These are phyloP conservation scores for Vollenhovia emeryi DNA, from an alignment of 1,140 invertebrate genomes.

Conservation along the genomic window DNA sequence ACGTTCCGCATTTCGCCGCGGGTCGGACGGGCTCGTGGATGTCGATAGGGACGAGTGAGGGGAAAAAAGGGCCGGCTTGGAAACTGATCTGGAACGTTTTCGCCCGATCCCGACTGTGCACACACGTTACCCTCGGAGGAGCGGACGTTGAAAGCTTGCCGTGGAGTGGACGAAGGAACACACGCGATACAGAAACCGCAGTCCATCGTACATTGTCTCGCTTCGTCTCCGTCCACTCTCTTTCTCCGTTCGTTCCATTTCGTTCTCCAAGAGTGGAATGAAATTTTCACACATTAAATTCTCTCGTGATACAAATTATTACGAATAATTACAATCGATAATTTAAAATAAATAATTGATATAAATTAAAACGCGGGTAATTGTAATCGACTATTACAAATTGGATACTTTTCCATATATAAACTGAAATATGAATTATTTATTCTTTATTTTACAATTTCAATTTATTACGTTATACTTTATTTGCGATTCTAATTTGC, in stretches of 20 bases:
- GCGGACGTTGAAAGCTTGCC: constrained; percentile 33
- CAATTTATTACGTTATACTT: constrained; percentile 1
- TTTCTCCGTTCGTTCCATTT: constrained; percentile 12
- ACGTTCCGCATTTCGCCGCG: constrained; percentile 47
- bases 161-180: constrained; percentile 19
- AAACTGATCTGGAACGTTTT: constrained; percentile 51
- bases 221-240: not conserved
- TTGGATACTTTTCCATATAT: not conserved
- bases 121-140: constrained; percentile 9
- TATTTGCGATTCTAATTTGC: constrained; percentile 5
- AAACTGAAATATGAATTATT: not conserved
- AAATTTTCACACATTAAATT: constrained; percentile 13
- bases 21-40: constrained; percentile 21
- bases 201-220: constrained; percentile 17
- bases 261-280: constrained; percentile 12
- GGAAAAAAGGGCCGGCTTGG: constrained; percentile 13
- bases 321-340: not conserved
- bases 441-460: not conserved
- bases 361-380: constrained; percentile 13
- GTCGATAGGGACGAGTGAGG: constrained; percentile 19
- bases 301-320: not conserved
- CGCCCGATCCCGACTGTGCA: constrained; percentile 1
- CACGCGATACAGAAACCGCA: constrained; percentile 21
- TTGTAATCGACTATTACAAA: not conserved
- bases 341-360: constrained; percentile 27